Evolutionary conservation across 2,888 invertebrate species (phyloP).

Genomic region (Tipula confusa): DNA sequence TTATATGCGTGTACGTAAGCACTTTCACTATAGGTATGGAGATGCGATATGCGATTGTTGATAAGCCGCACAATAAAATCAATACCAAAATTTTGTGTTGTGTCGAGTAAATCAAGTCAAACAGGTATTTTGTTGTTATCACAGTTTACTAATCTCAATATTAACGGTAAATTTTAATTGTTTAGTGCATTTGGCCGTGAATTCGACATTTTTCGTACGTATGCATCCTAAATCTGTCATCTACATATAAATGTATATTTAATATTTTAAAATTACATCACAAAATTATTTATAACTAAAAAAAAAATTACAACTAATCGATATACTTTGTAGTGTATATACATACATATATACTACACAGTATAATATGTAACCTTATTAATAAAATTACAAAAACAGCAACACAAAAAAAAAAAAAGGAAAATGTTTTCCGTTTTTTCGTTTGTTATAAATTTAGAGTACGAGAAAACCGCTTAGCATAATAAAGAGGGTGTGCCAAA

Average conservation of each 20-base stretch:
- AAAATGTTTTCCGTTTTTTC: slow-evolving; percentile 14
- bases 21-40: neutral
- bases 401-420: neutral
- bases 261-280: slow-evolving; percentile 12
- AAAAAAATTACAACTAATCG: neutral
- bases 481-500: slow-evolving; percentile 20
- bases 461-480: slow-evolving; percentile 20
- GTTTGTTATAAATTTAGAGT: neutral
- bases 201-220: neutral
- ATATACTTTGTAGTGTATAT: neutral
- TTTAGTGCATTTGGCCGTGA: neutral
- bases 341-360: neutral
- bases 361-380: neutral
- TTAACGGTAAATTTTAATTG: neutral
- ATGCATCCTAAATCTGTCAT: neutral
- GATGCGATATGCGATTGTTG: neutral
- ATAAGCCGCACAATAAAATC: neutral
- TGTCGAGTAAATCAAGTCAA: neutral
- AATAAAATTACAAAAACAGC: neutral
- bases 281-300: neutral
- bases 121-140: slow-evolving; percentile 3
- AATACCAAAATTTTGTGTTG: neutral
- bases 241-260: neutral
- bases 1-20: neutral
- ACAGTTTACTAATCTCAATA: neutral